Base-by-base conservation (phyloP, 2,888 invertebrate genomes). In the Troides helena region DNA sequence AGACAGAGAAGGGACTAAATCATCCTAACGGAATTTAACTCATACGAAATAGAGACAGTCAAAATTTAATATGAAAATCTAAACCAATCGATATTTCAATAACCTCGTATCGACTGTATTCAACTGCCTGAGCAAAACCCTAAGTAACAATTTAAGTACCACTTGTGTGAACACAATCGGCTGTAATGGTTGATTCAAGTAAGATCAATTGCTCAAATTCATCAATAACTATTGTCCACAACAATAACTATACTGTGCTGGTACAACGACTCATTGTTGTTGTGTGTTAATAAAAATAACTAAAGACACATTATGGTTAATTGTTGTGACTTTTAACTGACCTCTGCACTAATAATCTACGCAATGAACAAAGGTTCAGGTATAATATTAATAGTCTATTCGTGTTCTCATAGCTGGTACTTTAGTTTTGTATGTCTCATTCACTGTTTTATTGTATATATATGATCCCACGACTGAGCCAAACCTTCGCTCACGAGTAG, bases 101-200 rank as follows among this genome's bases (percentile, higher is more conserved):
- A 57, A 57, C 14, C 60, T 60, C 18, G 58, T 25, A 36, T 50
- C 62, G 65, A 58, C 57, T 64, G 21, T 43, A 63, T 62, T 67
- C n/a, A 30, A 70, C n/a, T 7, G 36, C 46, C 14, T 61, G 14
- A 67, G 43, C 18, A 23, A 50, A 68, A 66, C 46, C 58, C 17
- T 50, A 66, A 59, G 59, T 50, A 46, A 46, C 56, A 71, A 66
- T 63, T 57, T 43, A 71, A 56, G 68, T 69, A 67, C 53, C 60
- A 43, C 53, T 68, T 67, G 71, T 68, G 57, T 62, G 71, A 68
- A 71, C 68, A 71, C 71, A 72, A 72, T 69, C 65, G 72, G 53
- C 62, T 43, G 67, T 72, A 69, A 72, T 72, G 67, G 65, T 65
- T 60, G 56, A 39, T 57, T 39, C 62, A 66, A 62, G 65, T 67